Conservation (phyloP, 2,888 invertebrate species). For the Vesta saturnalis region DNA sequence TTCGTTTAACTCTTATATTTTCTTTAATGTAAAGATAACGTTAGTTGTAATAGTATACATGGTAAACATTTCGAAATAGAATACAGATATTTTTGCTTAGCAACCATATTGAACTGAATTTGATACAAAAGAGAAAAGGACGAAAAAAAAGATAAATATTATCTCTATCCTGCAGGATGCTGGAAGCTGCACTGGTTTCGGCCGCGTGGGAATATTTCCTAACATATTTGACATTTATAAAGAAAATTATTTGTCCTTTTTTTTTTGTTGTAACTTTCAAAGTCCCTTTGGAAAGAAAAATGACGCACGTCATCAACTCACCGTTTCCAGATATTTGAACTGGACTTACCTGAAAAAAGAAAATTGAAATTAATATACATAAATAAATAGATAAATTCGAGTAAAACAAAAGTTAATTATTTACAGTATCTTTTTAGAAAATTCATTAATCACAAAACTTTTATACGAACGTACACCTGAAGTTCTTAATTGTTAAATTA, state of each 20-base stretch:
- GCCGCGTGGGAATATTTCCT: neutral
- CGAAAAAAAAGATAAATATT: neutral
- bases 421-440: too few species aligned
- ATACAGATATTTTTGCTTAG: too few species aligned
- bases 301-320: neutral
- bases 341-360: neutral
- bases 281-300: neutral
- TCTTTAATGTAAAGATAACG: conserved; percentile 23
- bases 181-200: neutral
- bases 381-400: too few species aligned
- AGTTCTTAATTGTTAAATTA: too few species aligned
- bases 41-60: conserved; percentile 24
- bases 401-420: too few species aligned
- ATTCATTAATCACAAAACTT: too few species aligned
- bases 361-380: too few species aligned
- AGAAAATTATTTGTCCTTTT: conserved; percentile 3
- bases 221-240: conserved; percentile 5
- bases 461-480: too few species aligned
- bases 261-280: neutral
- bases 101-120: conserved; percentile 18
- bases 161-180: neutral
- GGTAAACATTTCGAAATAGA: conserved; percentile 24
- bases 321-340: neutral
- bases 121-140: neutral
- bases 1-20: conserved; percentile 17